Conservation (phyloP, 2,797 vertebrate species). For the Acanthiza pusilla region DNA sequence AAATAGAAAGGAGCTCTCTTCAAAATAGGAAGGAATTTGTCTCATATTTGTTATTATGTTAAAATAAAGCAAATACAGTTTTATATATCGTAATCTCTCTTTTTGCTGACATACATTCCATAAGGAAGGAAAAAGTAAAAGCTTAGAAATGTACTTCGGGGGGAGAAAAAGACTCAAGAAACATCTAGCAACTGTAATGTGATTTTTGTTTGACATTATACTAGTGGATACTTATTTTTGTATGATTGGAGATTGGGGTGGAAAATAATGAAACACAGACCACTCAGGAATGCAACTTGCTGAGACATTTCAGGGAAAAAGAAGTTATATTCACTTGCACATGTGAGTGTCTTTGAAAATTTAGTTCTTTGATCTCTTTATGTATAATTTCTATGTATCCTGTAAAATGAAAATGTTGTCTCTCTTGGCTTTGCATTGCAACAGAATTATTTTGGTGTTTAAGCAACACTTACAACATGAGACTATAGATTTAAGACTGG, state of each 20-base stretch:
- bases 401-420: background rate
- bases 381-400: background rate
- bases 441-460: background rate
- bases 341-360: background rate
- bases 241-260: background rate
- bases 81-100: background rate
- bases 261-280: background rate
- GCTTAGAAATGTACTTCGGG: background rate
- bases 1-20: rapidly evolving
- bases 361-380: background rate
- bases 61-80: background rate
- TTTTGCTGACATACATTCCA: background rate
- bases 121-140: background rate
- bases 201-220: background rate
- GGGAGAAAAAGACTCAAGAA: rapidly evolving
- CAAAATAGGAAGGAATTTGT: background rate
- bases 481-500: background rate
- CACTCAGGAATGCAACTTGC: background rate
- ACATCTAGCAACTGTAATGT: rapidly evolving
- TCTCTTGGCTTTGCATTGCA: background rate
- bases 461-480: background rate
- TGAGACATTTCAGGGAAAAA: background rate
- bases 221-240: background rate
- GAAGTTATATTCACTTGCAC: background rate
- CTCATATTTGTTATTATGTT: background rate